Conservation (phyloP, 2,797 vertebrate genomes). For the Loriculus beryllinus region DNA sequence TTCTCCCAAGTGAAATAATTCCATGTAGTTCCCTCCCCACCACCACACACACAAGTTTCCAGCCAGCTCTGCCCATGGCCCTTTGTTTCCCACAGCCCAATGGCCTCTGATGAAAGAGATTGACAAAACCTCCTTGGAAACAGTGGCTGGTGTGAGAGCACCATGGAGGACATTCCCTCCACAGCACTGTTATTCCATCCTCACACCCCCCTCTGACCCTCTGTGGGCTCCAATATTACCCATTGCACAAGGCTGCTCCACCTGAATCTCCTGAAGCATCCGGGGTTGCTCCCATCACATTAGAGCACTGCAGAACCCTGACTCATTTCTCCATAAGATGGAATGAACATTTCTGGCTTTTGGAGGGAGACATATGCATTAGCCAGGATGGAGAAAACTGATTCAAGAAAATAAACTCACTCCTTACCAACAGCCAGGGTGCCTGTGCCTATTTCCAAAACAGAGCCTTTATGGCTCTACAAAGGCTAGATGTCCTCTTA, state of each 20-base stretch:
- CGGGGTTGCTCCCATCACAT: background rate
- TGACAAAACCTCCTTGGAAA: background rate
- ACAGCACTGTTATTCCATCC: background rate
- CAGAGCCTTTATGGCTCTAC: background rate
- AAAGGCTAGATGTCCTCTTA: background rate
- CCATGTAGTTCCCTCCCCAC: background rate
- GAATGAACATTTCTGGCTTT: background rate
- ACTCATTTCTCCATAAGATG: background rate
- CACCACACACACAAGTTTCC: background rate
- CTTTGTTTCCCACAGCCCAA: background rate
- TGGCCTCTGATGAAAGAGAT: background rate
- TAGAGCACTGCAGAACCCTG: background rate
- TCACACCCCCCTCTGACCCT: background rate
- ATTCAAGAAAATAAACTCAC: background rate
- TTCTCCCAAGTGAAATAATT: background rate
- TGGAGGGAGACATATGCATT: background rate
- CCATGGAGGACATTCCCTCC: background rate
- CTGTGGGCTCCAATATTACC: background rate
- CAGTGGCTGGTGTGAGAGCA: rapidly evolving
- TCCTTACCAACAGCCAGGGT: background rate
- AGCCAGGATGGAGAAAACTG: background rate
- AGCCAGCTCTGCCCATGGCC: background rate
- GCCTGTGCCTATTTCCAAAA: background rate
- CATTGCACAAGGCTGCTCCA: background rate
- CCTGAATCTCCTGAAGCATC: background rate